Conservation (phyloP, 2,888 invertebrate genomes). For the Pseudanteris insignis region DNA sequence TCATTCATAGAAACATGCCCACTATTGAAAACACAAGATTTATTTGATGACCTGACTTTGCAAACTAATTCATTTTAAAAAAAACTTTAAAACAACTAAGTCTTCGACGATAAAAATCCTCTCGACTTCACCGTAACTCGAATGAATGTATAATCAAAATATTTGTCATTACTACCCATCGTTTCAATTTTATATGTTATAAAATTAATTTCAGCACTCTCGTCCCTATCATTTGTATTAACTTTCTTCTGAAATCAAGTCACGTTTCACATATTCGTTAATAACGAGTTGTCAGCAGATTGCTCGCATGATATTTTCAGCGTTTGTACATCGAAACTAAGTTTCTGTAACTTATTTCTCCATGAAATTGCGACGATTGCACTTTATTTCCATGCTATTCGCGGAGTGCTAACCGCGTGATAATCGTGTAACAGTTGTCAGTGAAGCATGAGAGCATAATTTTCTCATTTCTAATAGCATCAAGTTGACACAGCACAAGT, state of each 20-base stretch:
- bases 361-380: slow-evolving; percentile 7
- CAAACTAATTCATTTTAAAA: too few relatives aligned
- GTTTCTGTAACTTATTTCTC: slow-evolving; percentile 7
- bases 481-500: slow-evolving; percentile 5
- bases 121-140: too few relatives aligned
- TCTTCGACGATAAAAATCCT: too few relatives aligned
- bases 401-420: not conserved
- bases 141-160: too few relatives aligned
- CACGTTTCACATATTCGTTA: not conserved
- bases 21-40: too few relatives aligned
- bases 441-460: slow-evolving; percentile 14
- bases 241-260: not conserved
- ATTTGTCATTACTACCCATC: too few relatives aligned
- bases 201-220: too few relatives aligned
- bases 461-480: slow-evolving; percentile 11
- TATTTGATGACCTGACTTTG: too few relatives aligned
- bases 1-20: too few relatives aligned
- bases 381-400: slow-evolving; percentile 2
- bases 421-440: slow-evolving; percentile 13
- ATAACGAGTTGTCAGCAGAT: not conserved
- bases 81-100: too few relatives aligned
- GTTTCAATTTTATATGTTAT: too few relatives aligned
- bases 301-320: not conserved
- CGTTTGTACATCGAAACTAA: slow-evolving; percentile 1
- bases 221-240: too few relatives aligned